A percentile compares a stretch with the other conserved stretches of the same genome.
phyloP scores from a whole-genome alignment of 1,140 invertebrate species.

The Diprion similis region DNA sequence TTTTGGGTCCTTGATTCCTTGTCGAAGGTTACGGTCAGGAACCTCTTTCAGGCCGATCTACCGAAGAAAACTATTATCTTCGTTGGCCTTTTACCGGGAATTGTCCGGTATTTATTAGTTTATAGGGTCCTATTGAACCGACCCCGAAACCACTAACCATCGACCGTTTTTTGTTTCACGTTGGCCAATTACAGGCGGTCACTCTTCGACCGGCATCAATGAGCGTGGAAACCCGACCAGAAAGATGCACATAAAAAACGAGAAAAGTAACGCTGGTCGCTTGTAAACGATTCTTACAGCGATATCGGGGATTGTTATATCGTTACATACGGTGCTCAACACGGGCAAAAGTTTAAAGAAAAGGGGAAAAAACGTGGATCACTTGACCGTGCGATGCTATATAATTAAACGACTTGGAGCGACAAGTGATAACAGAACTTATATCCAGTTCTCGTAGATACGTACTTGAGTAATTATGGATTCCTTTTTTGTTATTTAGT shows the following conservation, averaged over 20 bases:
- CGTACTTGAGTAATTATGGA: slow-evolving; percentile 2
- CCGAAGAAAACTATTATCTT: background rate
- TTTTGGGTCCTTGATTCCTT: background rate
- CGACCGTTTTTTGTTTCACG: slow-evolving; percentile 3
- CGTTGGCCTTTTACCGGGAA: background rate
- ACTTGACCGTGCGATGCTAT: background rate
- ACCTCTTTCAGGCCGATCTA: background rate
- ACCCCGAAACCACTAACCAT: slow-evolving; percentile 1
- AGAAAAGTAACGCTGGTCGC: background rate
- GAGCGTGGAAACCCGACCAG: background rate
- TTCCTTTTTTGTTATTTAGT: background rate
- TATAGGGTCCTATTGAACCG: background rate
- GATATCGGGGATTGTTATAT: slow-evolving; percentile 2
- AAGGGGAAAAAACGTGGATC: background rate
- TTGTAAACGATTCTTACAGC: slow-evolving; percentile 1
- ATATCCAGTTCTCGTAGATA: background rate
- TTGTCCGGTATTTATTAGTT: slow-evolving; percentile 6
- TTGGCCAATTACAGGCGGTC: background rate
- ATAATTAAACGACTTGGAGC: background rate
- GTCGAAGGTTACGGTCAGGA: background rate
- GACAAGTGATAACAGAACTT: background rate
- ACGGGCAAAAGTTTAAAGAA: background rate
- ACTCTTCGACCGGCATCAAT: background rate
- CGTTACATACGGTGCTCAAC: background rate
- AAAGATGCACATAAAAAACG: background rate